Evolutionary conservation across 2,797 vertebrate genomes (phyloP).

Genomic region (Holocentrus rufus): DNA sequence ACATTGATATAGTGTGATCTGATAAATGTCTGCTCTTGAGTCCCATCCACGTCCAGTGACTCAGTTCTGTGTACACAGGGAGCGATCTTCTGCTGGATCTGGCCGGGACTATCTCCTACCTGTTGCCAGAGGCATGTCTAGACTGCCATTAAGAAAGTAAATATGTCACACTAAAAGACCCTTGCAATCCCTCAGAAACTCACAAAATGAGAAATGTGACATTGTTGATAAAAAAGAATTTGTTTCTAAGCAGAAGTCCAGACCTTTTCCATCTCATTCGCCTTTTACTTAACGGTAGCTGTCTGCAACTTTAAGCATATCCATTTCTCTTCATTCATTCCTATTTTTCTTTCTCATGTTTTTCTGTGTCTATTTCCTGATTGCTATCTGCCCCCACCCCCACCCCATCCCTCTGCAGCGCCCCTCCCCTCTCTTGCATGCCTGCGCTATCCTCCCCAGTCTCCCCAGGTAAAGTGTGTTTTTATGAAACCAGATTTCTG

Average conservation of each 20-base stretch:
- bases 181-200: conserved; percentile 19
- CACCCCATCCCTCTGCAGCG: too few species aligned
- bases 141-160: conserved; percentile 36
- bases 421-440: conserved; percentile 28
- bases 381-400: conserved; percentile 14
- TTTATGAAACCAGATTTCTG: conserved; percentile 76
- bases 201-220: conserved; percentile 16
- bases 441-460: conserved; percentile 25
- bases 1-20: conserved; percentile 34
- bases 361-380: conserved; percentile 39
- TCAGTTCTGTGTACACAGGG: conserved; percentile 23
- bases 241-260: conserved; percentile 2
- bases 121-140: conserved; percentile 54
- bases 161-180: conserved; percentile 32
- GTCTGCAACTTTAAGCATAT: background rate
- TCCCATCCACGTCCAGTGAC: conserved; percentile 32
- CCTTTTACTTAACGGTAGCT: conserved; percentile 2
- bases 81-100: background rate
- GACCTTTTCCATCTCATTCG: background rate
- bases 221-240: background rate
- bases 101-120: conserved; percentile 11
- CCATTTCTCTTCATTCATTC: conserved; percentile 2
- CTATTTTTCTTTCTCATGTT: conserved; percentile 3
- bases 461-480: conserved; percentile 59
- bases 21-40: conserved; percentile 47